Conservation (phyloP, 92 coral and sea anemone species). For the Porites lobata region DNA sequence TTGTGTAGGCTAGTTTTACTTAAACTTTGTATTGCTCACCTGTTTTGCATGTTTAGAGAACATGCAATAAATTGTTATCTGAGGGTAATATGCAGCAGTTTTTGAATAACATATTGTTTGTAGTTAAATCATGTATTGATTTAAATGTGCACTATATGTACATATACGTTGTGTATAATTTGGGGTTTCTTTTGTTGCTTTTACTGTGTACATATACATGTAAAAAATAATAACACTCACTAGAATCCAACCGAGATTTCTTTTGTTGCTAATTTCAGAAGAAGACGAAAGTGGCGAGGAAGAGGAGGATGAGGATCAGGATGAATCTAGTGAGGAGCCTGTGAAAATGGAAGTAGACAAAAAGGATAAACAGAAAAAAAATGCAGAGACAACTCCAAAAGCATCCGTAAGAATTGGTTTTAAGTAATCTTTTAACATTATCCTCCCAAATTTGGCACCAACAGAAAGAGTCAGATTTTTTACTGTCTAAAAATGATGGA, state of each 20-base stretch:
- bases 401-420: conserved; percentile 11
- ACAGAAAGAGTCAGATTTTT: no score
- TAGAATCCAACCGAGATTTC: no score
- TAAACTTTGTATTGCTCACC: neutral
- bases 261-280: neutral
- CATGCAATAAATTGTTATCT: no score
- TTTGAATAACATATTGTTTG: no score
- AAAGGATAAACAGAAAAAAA: conserved; percentile 21
- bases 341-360: conserved; percentile 32
- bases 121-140: no score
- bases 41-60: no score
- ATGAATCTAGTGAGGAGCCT: conserved; percentile 52
- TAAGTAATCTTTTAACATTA: neutral
- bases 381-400: conserved; percentile 2
- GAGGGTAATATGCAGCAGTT: no score
- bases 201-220: neutral
- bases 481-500: no score
- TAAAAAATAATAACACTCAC: no score
- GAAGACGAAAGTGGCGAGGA: conserved; percentile 57
- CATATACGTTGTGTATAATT: no score
- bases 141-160: no score
- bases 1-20: neutral
- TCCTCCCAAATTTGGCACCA: neutral
- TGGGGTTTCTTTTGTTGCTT: no score
- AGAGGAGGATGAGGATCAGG: conserved; percentile 56